Evolutionary conservation across 2,113 vertebrate species (phyloP).

Genomic region (Zingel zingel): DNA sequence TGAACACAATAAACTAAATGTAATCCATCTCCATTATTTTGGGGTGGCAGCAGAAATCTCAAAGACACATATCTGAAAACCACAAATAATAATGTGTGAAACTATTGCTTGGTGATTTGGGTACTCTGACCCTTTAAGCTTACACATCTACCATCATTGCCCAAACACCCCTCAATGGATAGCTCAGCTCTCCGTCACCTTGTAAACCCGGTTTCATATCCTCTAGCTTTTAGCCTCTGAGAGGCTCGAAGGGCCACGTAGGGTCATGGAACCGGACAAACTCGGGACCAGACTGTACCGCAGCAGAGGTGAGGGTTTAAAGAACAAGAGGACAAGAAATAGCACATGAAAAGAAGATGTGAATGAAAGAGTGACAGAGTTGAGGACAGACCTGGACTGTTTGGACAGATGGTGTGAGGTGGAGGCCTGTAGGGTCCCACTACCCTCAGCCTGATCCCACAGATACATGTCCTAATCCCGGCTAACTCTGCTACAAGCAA

Average conservation of each 20-base stretch:
- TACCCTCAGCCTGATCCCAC: slow-evolving; percentile 74
- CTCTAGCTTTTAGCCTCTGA: slow-evolving; percentile 45
- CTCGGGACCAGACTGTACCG: not conserved
- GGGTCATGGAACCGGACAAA: slow-evolving; percentile 45
- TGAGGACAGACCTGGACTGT: slow-evolving; percentile 36
- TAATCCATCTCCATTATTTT: not conserved
- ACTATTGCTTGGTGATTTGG: slow-evolving; percentile 11
- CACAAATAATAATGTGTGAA: not conserved
- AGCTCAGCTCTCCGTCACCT: slow-evolving; percentile 53
- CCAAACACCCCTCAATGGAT: slow-evolving; percentile 30
- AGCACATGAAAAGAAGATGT: not conserved
- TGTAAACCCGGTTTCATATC: slow-evolving; percentile 46
- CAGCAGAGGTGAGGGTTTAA: not conserved
- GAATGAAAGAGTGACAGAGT: slow-evolving; percentile 58
- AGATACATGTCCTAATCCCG: slow-evolving; percentile 84
- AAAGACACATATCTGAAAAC: not conserved
- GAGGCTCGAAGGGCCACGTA: slow-evolving; percentile 31
- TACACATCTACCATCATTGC: not conserved
- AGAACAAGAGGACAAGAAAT: not conserved
- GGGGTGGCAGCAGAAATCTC: not conserved
- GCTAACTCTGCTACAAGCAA: slow-evolving; percentile 76
- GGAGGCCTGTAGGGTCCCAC: slow-evolving; percentile 59
- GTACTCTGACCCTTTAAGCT: slow-evolving; percentile 30
- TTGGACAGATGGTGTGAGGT: slow-evolving; percentile 75
- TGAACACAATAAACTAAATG: not conserved